Base-by-base conservation (phyloP, 2,797 vertebrate genomes). In the Xiphorhynchus erythropygius region DNA sequence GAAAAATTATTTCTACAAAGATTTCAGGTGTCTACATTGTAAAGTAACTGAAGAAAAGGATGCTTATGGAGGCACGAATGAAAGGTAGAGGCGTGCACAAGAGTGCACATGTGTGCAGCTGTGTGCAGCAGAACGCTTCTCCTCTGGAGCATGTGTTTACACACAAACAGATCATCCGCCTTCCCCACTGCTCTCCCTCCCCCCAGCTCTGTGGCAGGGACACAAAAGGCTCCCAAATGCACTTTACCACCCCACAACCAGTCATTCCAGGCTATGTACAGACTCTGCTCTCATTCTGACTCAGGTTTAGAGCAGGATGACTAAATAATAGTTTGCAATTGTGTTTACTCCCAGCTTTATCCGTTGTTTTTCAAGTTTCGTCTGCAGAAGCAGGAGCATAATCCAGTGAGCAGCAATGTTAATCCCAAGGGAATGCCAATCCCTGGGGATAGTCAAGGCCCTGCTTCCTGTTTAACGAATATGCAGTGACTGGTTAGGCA, bases 401-500 rank as follows among this genome's bases (percentile, higher is more conserved):
- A 93, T 62, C 42, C 79, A 52, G 62, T 32, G 32, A 88, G 65
- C 62, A 86, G 77, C 57, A 46, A 41, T 8, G 30, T 63, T 76
- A 87, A 77, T 94, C 91, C 91, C 59, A 11, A 78, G 44, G 89
- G 92, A 81, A 56, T 21, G 33, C 56, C 21, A 75, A 2, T 91
- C 94, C 89, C 71, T 55, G 9, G 64, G 41, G 67, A 91, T 1
- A 73, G 65, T 25, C 71, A 55, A 64, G 89, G 84, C 68, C 42
- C 44, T 82, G 77, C 57, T 94, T 92, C 71, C 86, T 91, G 49
- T 87, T 96, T 93, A 96, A 96, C 14, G 47, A 94, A 80, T 47
- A 68, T 57, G 56, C 89, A 93, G 73, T 52, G 84, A 80, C 87
- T 96, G 81, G 73, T 95, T 93, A 95, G 92, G 91, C 77, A 96